Conservation (phyloP, 2,113 vertebrate species). For the Clupea harengus region DNA sequence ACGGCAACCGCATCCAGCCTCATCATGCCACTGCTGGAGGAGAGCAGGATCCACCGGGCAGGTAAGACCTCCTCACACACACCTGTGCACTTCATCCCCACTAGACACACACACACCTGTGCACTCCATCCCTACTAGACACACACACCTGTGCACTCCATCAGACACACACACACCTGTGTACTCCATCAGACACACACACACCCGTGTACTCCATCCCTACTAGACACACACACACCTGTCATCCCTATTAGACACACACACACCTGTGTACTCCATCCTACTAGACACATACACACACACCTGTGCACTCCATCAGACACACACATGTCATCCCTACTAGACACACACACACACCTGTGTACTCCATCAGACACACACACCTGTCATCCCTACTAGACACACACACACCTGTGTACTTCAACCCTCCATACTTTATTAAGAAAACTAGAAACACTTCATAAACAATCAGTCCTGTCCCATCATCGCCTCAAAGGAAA, state of each 20-base stretch:
- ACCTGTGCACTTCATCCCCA: background rate
- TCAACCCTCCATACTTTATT: too few species aligned
- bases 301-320: too few species aligned
- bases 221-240: background rate
- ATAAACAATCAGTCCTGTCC: too few species aligned
- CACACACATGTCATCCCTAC: too few species aligned
- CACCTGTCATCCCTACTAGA: too few species aligned
- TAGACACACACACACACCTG: too few species aligned
- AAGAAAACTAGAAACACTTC: too few species aligned
- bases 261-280: background rate
- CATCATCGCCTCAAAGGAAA: too few species aligned
- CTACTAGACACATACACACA: too few species aligned
- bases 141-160: background rate
- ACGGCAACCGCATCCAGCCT: conserved; percentile 79
- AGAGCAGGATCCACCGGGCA: conserved; percentile 83
- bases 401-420: too few species aligned
- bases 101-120: background rate
- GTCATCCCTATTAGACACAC: background rate
- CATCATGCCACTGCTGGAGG: conserved; percentile 82
- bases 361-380: too few species aligned
- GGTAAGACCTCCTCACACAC: conserved; percentile 63
- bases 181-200: background rate
- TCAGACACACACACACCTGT: background rate
- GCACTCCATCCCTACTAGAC: background rate
- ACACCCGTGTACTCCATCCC: background rate